Evolutionary conservation across 2,888 invertebrate species (phyloP).

Genomic region (Callimorpha dominula): DNA sequence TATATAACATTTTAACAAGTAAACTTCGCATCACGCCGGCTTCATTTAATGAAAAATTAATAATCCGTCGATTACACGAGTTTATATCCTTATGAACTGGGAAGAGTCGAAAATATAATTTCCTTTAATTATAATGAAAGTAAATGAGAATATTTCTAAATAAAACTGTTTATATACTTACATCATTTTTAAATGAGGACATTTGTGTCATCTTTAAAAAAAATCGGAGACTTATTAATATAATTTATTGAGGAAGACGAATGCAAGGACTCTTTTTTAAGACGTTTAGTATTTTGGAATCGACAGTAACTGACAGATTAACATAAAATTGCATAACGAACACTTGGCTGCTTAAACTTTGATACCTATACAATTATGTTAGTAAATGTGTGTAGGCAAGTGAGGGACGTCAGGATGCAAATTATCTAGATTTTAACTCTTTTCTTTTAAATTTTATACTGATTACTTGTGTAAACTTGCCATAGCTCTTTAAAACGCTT

Average conservation of each 20-base stretch:
- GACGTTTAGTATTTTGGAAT: not conserved
- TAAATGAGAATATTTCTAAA: not conserved
- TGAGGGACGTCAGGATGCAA: not conserved
- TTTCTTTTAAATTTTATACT: not conserved
- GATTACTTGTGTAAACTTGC: too few species aligned
- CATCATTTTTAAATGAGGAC: not conserved
- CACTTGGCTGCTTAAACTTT: not conserved
- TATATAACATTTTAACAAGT: not conserved
- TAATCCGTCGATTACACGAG: not conserved
- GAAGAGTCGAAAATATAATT: conserved; percentile 19
- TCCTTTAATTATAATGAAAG: conserved; percentile 1
- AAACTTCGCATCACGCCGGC: not conserved
- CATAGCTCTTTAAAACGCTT: too few species aligned
- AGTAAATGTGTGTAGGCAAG: not conserved
- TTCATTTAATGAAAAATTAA: conserved; percentile 1
- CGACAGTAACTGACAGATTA: not conserved
- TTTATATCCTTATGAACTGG: not conserved
- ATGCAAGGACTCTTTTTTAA: too few species aligned
- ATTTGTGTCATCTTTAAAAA: not conserved
- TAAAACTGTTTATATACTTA: conserved; percentile 11
- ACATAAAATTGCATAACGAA: not conserved
- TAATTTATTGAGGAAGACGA: too few species aligned
- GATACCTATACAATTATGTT: not conserved
- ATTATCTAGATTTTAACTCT: not conserved
- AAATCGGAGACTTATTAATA: not conserved